Evolutionary conservation across 1,140 invertebrate species (phyloP).

Genomic region (Dysdera silvatica): DNA sequence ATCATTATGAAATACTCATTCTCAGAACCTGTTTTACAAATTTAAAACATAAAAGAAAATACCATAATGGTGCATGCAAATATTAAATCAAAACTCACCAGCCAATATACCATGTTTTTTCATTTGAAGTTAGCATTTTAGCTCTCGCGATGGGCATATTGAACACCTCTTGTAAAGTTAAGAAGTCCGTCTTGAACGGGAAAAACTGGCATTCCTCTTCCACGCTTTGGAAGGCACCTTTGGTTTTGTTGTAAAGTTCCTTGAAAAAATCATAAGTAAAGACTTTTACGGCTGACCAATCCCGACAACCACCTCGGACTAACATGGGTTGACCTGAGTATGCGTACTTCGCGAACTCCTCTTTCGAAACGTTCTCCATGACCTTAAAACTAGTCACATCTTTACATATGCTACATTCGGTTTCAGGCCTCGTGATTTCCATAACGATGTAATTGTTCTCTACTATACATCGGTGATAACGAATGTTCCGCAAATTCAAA

Average conservation of each 20-base stretch:
- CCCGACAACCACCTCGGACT: slow-evolving; percentile 65
- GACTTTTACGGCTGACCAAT: slow-evolving; percentile 64
- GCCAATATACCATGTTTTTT: slow-evolving; percentile 75
- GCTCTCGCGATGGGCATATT: slow-evolving; percentile 55
- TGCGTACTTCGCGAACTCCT: slow-evolving; percentile 58
- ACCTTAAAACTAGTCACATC: slow-evolving; percentile 52
- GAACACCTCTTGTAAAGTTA: slow-evolving; percentile 64
- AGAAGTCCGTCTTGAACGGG: slow-evolving; percentile 79
- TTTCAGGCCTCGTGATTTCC: slow-evolving; percentile 73
- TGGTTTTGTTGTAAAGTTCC: slow-evolving; percentile 56
- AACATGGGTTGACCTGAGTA: slow-evolving; percentile 71
- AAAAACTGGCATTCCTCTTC: slow-evolving; percentile 71
- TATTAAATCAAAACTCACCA: slow-evolving; percentile 57
- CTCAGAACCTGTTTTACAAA: too few relatives aligned
- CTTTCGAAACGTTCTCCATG: slow-evolving; percentile 55
- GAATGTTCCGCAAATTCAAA: slow-evolving; percentile 15
- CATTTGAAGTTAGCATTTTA: slow-evolving; percentile 35
- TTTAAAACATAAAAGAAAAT: too few relatives aligned
- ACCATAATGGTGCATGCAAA: not conserved
- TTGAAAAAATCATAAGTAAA: slow-evolving; percentile 76
- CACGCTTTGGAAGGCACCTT: slow-evolving; percentile 40
- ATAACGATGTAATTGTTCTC: slow-evolving; percentile 72
- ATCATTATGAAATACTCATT: too few relatives aligned
- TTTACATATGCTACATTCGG: slow-evolving; percentile 66
- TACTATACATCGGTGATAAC: slow-evolving; percentile 20